Conservation (phyloP, 2,113 vertebrate genomes). For the Etheostoma cragini region DNA sequence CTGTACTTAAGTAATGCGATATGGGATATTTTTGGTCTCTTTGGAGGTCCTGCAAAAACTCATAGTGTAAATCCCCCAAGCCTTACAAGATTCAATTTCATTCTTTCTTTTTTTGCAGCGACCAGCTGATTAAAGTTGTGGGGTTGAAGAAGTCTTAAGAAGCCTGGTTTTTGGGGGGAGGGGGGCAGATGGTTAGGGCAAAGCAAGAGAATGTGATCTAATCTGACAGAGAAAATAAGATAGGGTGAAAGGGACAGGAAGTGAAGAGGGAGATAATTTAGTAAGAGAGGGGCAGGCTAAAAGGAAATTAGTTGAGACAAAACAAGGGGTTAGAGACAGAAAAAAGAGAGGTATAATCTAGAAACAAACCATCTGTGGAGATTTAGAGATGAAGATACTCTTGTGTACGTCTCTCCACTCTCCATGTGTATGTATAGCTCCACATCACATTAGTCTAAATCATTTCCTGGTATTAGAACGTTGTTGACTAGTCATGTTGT, state of each 20-base stretch:
- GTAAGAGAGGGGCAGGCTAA: not conserved
- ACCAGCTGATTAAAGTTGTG: conserved; percentile 17
- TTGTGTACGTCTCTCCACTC: not conserved
- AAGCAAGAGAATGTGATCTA: conserved; percentile 27
- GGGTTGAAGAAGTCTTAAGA: conserved; percentile 10
- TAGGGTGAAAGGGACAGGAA: not conserved
- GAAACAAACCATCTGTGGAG: not conserved
- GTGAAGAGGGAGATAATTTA: not conserved
- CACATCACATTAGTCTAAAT: not conserved
- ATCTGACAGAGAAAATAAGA: conserved; percentile 34
- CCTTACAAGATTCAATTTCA: not conserved
- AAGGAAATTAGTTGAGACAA: not conserved
- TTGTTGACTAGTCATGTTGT: no score
- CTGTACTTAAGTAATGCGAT: not conserved
- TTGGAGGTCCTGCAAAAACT: not conserved
- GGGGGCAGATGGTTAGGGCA: conserved; percentile 51
- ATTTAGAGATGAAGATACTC: not conserved
- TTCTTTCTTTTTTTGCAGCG: not conserved
- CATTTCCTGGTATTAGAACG: not conserved
- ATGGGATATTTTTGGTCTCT: not conserved
- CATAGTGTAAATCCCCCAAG: not conserved
- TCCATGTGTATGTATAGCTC: no score
- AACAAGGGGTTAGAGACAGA: conserved; percentile 2
- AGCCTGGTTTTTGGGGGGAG: conserved; percentile 2
- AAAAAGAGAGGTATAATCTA: not conserved